Evolutionary conservation across 2,888 invertebrate species (phyloP), one percentile per base, ranked within the genome.

Genomic region (Hofmannophila pseudospretella): DNA sequence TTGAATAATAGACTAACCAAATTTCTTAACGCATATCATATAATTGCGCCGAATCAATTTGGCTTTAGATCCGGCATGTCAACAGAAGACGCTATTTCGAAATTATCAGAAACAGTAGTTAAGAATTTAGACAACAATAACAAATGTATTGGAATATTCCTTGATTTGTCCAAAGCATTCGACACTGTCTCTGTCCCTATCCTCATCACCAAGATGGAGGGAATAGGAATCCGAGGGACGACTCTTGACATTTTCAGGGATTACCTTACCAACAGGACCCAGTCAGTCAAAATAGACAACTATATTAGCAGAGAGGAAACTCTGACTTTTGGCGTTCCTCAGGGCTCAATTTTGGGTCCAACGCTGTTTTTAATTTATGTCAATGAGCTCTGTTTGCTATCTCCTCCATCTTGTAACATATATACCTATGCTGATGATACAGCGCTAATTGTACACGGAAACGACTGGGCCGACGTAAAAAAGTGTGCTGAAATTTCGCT

Each of bases 81-180:
- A 1, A 33, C 25, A 4, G 33, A 33, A 3, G 13, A 12, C 13
- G 25, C 33, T 3, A 14, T 23, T 1, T 2, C 3, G 2, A n/a
- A 33, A 29, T 25, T 40, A 3, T 34, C 35, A 8, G 32, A 36
- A 7, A 14, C 8, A 10, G 10, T 40, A 3, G 30, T 36, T 4
- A 32, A 8, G 2, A 38, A 38, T n/a, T 5, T 45, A 5, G 42
- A 45, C 28, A 28, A 12, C 2, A 38, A 31, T 9, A 27, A 23
- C n/a, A 40, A 38, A 19, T 32, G 30, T 23, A 7, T 40, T 13
- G 33, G 33, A 1, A 38, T 45, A 9, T 45, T 38, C 11, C 14
- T 42, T n/a, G 41, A 44, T 34, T 10, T 42, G 4, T 20, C 32
- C 4, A 41, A 44, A 14, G 41, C 44, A 11, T 41, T 41, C 13